phyloP scores from a whole-genome alignment of 53 echinoderm and acorn worm genomes.

The Echinarachnius parma region DNA sequence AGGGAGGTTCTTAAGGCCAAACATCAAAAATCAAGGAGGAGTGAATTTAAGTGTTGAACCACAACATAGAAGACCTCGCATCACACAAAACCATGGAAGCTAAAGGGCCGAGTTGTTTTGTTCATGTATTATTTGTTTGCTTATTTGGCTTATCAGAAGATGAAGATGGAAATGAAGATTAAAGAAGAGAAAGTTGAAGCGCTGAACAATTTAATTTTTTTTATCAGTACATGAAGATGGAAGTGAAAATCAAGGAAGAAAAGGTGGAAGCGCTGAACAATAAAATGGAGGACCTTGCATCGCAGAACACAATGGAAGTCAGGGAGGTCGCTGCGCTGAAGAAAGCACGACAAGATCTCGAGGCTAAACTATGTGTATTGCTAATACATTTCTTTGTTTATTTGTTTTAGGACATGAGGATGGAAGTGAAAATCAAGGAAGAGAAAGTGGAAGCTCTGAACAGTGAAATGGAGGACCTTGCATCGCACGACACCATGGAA shows the following conservation, averaged over 20 bases:
- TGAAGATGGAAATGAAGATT: too few species aligned
- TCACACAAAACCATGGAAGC: conserved; percentile 86
- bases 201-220: too few species aligned
- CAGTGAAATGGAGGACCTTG: conserved; percentile 75
- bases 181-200: too few species aligned
- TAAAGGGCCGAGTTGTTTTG: conserved; percentile 69
- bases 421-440: conserved; percentile 75
- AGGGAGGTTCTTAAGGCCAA: too few species aligned
- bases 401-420: conserved; percentile 80
- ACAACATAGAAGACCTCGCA: conserved; percentile 76
- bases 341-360: conserved; percentile 78
- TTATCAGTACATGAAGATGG: conserved; percentile 77
- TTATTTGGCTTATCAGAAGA: too few species aligned
- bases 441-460: conserved; percentile 68
- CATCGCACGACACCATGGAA: conserved; percentile 84
- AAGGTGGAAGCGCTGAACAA: conserved; percentile 66
- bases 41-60: conserved; percentile 63
- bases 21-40: conserved; percentile 74
- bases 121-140: too few species aligned
- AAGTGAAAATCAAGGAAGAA: conserved; percentile 72
- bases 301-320: conserved; percentile 85
- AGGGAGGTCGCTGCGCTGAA: conserved; percentile 78
- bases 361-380: conserved; percentile 72
- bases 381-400: too few species aligned
- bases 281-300: conserved; percentile 80